Conservation (phyloP, 2,888 invertebrate genomes). For the Uloborus plumipes region DNA sequence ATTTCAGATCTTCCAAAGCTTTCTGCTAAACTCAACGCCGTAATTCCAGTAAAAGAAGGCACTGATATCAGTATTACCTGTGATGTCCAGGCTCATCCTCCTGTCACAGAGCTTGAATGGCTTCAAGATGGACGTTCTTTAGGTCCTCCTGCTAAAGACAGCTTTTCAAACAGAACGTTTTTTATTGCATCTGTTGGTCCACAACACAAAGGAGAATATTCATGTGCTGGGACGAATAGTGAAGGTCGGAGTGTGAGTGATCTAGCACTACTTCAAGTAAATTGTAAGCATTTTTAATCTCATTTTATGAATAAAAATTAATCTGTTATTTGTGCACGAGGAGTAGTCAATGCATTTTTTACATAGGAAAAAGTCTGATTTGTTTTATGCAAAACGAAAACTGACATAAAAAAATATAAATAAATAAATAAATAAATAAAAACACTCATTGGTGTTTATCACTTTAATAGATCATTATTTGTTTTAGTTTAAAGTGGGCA, state of each 20-base stretch:
- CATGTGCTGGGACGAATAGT: slow-evolving; percentile 55
- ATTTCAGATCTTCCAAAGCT: slow-evolving; percentile 38
- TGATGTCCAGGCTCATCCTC: slow-evolving; percentile 66
- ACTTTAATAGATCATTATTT: too few relatives aligned
- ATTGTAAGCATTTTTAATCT: slow-evolving; percentile 32
- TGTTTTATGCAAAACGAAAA: too few relatives aligned
- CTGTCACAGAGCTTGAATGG: slow-evolving; percentile 66
- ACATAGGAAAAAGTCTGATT: too few relatives aligned
- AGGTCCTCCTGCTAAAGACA: slow-evolving; percentile 37
- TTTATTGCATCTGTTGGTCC: slow-evolving; percentile 41
- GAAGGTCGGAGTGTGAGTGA: slow-evolving; percentile 58
- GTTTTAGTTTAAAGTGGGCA: too few relatives aligned
- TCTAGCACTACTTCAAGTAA: slow-evolving; percentile 36
- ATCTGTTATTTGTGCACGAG: too few relatives aligned
- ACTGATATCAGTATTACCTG: slow-evolving; percentile 66
- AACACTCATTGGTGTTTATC: too few relatives aligned
- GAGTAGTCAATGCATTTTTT: too few relatives aligned
- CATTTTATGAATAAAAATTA: too few relatives aligned
- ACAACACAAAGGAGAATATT: slow-evolving; percentile 56
- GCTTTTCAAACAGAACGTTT: slow-evolving; percentile 36
- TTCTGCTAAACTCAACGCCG: slow-evolving; percentile 15
- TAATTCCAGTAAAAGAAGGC: slow-evolving; percentile 63
- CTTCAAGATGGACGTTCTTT: slow-evolving; percentile 62
- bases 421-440: too few relatives aligned
- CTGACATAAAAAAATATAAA: too few relatives aligned